Evolutionary conservation across 2,797 vertebrate species (phyloP), one percentile per base, ranked within the genome.

Genomic region (Poliocrania exsul): DNA sequence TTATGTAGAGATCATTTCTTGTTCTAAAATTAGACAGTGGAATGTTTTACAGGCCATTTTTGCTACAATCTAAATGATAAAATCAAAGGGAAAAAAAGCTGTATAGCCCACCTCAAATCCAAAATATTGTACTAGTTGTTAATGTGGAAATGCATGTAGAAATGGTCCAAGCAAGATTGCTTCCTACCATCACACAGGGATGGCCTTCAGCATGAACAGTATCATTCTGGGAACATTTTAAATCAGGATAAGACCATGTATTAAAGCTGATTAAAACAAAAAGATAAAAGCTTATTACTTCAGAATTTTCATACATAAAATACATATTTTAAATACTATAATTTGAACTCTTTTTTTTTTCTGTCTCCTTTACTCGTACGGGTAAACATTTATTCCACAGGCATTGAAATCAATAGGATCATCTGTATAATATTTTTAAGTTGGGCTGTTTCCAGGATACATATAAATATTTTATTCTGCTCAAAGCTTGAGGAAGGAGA

Each of bases 391-490:
- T 75, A 60, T 84, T 93, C 73, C 75, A 83, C 84, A 84, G 40
- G 26, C 84, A 40, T 42, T 18, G 3, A 79, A 93, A 95, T 88
- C 93, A 93, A 73, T 90, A 58, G 49, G 46, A 75, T 44, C 51
- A 92, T 53, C 81, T 92, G 89, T 79, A 75, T 79, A 86, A 86
- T 92, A 83, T 84, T 95, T 94, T 93, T 86, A 10, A 82, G 28
- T 44, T 96, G 92, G 80, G 61, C 57, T 77, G 31, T 70, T 90
- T 91, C 96, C 91, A 92, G 77, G 19, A 21, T 69, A 51, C 66
- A 21, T 77, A 87, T 90, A 93, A 97, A 95, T 95, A 95, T 94
- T 94, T 95, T 91, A 91, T 94, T 88, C 61, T 93, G 53, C 83
- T 95, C 89, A 82, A 75, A 92, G 91, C 77, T 10, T 85, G 54